Conservation (phyloP, 1,140 invertebrate species). For the Ips typographus region DNA sequence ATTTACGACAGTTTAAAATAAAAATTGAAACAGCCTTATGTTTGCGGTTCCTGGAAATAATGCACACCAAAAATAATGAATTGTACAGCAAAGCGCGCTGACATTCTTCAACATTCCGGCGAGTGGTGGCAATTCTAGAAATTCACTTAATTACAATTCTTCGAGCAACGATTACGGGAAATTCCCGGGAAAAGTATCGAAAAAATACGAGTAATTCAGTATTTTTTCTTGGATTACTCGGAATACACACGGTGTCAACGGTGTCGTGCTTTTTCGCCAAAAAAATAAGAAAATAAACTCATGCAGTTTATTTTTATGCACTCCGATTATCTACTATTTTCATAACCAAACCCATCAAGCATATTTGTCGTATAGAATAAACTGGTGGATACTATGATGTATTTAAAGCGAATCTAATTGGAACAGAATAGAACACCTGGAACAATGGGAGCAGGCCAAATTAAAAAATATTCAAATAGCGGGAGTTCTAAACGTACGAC, state of each 20-base stretch:
- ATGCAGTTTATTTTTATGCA: background rate
- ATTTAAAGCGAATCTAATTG: background rate
- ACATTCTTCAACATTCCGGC: constrained; percentile 6
- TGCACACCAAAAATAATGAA: background rate
- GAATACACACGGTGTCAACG: background rate
- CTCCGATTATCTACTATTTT: background rate
- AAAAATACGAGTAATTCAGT: background rate
- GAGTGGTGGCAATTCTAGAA: background rate
- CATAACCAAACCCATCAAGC: background rate
- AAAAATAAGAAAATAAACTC: background rate
- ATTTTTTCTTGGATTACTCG: background rate
- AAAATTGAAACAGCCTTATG: background rate
- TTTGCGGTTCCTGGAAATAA: background rate
- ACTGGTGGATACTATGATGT: background rate
- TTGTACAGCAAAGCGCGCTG: background rate
- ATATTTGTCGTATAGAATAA: background rate
- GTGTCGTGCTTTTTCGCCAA: background rate
- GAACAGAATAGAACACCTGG: background rate
- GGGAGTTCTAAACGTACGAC: background rate
- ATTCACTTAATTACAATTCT: background rate
- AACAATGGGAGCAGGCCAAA: background rate
- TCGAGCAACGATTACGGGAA: background rate
- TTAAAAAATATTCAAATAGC: background rate
- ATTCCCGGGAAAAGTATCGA: background rate
- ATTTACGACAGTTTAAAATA: constrained; percentile 1